A percentile compares a stretch with the other conserved stretches of the same genome.
Evolutionary conservation across 2,113 vertebrate genomes (phyloP).

Genomic region (Crypturellus undulatus): DNA sequence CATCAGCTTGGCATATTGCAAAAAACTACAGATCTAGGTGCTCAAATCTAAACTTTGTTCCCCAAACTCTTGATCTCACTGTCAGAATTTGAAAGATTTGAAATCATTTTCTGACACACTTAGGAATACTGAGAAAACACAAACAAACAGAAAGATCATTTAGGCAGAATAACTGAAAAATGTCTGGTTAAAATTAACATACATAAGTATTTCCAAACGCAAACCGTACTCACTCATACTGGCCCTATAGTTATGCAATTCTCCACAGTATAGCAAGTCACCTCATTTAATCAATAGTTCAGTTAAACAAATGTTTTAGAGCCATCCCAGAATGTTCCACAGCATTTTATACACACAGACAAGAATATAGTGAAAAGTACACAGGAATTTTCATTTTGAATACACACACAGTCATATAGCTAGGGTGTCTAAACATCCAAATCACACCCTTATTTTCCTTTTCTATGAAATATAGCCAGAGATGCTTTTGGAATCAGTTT

Average conservation of each 20-base stretch:
- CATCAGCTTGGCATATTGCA: neutral
- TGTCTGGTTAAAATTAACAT: neutral
- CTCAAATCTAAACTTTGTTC: neutral
- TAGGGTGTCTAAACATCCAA: neutral
- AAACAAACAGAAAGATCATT: neutral
- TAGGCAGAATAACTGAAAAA: neutral
- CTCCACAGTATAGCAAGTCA: neutral
- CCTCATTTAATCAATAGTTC: neutral
- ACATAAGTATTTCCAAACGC: neutral
- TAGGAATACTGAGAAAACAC: neutral
- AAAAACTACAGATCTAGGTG: neutral
- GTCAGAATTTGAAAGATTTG: neutral
- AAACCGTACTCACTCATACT: neutral
- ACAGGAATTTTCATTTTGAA: neutral
- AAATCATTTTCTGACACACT: neutral
- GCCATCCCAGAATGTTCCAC: neutral
- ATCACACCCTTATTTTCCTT: neutral
- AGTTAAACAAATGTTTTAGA: neutral
- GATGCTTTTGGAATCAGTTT: neutral
- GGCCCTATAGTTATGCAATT: neutral
- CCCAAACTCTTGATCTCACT: neutral
- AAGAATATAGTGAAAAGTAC: neutral
- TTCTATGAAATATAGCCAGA: neutral
- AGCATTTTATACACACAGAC: neutral
- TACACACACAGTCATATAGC: neutral